These are phyloP conservation scores for Myotis brandtii DNA, from an alignment of 2,113 vertebrate species.

Conservation along the genomic window DNA sequence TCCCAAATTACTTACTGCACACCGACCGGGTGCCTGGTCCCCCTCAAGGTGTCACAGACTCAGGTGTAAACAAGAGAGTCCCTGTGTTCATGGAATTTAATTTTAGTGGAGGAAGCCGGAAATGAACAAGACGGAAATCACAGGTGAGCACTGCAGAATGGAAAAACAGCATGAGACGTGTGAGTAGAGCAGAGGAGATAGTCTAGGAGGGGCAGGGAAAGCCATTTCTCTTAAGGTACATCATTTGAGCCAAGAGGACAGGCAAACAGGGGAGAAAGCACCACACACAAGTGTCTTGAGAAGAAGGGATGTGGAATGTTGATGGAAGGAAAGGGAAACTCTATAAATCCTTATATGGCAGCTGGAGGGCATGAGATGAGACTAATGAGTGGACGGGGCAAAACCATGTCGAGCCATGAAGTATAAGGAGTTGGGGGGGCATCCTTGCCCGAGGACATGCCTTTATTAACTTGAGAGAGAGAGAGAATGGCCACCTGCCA, in stretches of 20 bases:
- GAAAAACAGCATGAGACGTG: not conserved
- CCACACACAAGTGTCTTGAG: not conserved
- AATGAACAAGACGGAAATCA: not conserved
- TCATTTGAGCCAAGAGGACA: fast-evolving
- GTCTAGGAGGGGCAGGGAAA: not conserved
- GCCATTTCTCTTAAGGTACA: not conserved
- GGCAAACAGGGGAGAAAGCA: not conserved
- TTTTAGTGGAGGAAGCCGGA: not conserved
- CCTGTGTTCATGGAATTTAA: not conserved
- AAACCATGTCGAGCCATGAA: not conserved
- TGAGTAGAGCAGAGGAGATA: fast-evolving
- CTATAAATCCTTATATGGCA: fast-evolving
- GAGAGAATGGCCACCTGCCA: no score
- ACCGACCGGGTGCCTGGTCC: not conserved
- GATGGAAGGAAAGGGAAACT: not conserved
- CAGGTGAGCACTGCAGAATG: not conserved
- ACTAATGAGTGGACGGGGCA: no score
- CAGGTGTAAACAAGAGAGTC: not conserved
- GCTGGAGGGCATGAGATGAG: not conserved
- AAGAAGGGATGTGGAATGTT: not conserved
- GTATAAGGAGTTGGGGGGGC: not conserved
- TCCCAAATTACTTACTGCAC: not conserved
- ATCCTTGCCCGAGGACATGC: no score
- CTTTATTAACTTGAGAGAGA: no score
- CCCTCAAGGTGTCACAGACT: not conserved